phyloP scores from a whole-genome alignment of 2,113 vertebrate genomes.

The Peromyscus californicus region DNA sequence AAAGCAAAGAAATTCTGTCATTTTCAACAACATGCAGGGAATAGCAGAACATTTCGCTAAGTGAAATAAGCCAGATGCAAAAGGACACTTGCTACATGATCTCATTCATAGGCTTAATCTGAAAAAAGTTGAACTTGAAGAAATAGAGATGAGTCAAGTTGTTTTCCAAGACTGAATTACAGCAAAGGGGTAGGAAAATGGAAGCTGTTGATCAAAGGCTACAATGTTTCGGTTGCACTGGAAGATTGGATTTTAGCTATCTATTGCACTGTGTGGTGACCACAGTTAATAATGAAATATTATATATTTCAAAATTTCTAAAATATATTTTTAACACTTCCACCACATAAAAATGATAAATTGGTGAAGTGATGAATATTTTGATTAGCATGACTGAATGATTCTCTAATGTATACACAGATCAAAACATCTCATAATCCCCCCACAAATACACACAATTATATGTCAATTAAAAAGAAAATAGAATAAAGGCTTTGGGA shows the following conservation, averaged over 20 bases:
- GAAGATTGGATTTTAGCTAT: not conserved
- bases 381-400: conserved; percentile 21
- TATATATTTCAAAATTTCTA: conserved; percentile 18
- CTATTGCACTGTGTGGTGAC: not conserved
- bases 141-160: not conserved
- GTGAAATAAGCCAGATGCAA: not conserved
- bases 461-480: conserved; percentile 36
- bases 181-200: not conserved
- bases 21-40: not conserved
- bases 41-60: not conserved
- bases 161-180: not conserved
- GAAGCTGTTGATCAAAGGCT: not conserved
- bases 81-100: not conserved
- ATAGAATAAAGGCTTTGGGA: not conserved
- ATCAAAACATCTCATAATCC: not conserved
- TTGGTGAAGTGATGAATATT: not conserved
- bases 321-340: conserved; percentile 6
- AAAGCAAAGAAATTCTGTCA: not conserved
- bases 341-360: conserved; percentile 29
- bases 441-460: conserved; percentile 12
- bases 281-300: conserved; percentile 20
- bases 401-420: not conserved
- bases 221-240: not conserved
- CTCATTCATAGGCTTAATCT: not conserved
- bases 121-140: not conserved